Base-by-base conservation (phyloP, 2,797 vertebrate genomes). In the Carduelis carduelis region DNA sequence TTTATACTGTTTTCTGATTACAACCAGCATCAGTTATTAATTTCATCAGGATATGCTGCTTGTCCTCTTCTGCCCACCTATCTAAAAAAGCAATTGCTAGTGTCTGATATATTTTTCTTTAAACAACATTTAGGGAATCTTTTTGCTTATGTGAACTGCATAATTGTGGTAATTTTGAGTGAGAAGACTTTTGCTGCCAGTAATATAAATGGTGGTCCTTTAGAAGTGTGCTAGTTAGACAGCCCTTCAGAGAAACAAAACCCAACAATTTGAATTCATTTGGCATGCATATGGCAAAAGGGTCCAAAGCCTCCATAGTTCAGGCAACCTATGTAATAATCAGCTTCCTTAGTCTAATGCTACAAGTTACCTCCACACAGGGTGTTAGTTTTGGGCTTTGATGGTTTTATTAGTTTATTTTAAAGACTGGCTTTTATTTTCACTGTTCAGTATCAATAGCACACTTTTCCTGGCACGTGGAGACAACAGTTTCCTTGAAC, bases 1-100 rank as follows among this genome's bases (percentile, higher is more conserved):
- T 97, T 94, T 90, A 50, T 94, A 35, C 32, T 72, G 44, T 57
- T 95, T 19, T 57, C 39, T 56, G 49, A 71, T 95, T 90, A 89
- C 60, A 90, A 49, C 49, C 8, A 19, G 18, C 37, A 89, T 66
- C 47, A 85, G 59, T 90, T 87, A 47, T 47, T 91, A 90, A 89
- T 71, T 85, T 90, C 16, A 68, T 70, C 35, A 77, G 43, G 46
- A 41, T 92, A 90, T 83, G 34, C 47, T 86, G 39, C 14, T 76
- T 93, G 27, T 86, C 43, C 28, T 90, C 46, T 95, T 95, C 86
- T 96, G 28, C 60, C 35, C 43, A 34, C 52, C n/a, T 34, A 9
- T 57, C 59, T 63, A 39, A 83, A 93, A 95, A 94, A 71, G 56
- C 77, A 83, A 77, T 94, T 68, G 11, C 57, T 88, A 23, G 50